These are phyloP conservation scores for Ctenopoma multispine DNA, from an alignment of 2,797 vertebrate species.

Conservation along the genomic window DNA sequence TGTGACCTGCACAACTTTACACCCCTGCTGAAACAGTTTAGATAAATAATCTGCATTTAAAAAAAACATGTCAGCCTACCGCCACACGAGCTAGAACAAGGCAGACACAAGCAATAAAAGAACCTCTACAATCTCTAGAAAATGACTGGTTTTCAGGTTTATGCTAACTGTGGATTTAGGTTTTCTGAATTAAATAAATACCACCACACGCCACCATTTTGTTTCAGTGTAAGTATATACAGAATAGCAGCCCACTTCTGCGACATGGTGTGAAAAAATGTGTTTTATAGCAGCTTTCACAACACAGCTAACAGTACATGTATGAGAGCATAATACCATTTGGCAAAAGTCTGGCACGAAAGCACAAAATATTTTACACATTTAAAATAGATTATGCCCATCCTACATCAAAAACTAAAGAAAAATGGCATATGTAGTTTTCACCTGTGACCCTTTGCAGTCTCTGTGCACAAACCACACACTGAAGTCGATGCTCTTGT, in stretches of 20 bases:
- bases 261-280: background rate
- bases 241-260: background rate
- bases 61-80: conserved; percentile 38
- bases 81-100: no score
- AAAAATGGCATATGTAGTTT: background rate
- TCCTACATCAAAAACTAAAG: background rate
- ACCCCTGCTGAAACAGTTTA: conserved; percentile 20
- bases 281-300: conserved; percentile 1
- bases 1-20: conserved; percentile 38
- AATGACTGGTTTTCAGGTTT: background rate
- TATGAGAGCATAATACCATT: background rate
- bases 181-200: background rate
- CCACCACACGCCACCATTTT: background rate
- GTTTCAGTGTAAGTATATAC: background rate
- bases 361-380: background rate
- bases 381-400: conserved; percentile 16
- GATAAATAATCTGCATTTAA: conserved; percentile 30
- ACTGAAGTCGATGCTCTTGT: conserved; percentile 35
- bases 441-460: conserved; percentile 17
- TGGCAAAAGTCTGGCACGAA: background rate
- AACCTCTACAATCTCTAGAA: no score
- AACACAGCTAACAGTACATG: background rate
- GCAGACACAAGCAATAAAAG: background rate
- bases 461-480: conserved; percentile 29
- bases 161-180: background rate